Percentiles rank a stretch among this genome's conserved stretches.
Conservation (phyloP, 2,797 vertebrate genomes). For the Typhlichthys subterraneus region DNA sequence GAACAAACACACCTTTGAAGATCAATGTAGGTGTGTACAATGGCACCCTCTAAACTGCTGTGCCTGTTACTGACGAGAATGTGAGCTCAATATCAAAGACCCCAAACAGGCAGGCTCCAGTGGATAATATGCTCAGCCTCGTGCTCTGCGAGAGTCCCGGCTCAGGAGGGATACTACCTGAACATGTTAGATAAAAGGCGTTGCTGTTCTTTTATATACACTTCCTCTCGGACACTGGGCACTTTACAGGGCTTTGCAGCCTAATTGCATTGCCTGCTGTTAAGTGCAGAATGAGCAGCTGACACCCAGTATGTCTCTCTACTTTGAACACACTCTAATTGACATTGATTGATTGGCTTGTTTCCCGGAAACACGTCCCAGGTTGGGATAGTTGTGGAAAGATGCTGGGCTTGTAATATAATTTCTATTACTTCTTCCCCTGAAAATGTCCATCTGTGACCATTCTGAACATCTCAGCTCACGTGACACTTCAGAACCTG, state of each 20-base stretch:
- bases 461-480: slow-evolving; percentile 9
- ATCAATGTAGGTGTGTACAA: slow-evolving; percentile 53
- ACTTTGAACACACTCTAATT: slow-evolving; percentile 77
- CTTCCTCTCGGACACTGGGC: slow-evolving; percentile 59
- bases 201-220: slow-evolving; percentile 56
- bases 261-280: slow-evolving; percentile 76
- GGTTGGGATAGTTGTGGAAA: slow-evolving; percentile 47
- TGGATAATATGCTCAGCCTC: slow-evolving; percentile 6
- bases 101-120: slow-evolving; percentile 35
- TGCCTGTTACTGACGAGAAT: slow-evolving; percentile 34
- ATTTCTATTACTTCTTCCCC: slow-evolving; percentile 36
- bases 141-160: slow-evolving; percentile 42
- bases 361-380: slow-evolving; percentile 63
- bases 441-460: slow-evolving; percentile 33
- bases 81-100: slow-evolving; percentile 57
- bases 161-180: slow-evolving; percentile 57
- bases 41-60: slow-evolving; percentile 44
- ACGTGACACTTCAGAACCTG: slow-evolving; percentile 11
- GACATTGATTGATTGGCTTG: slow-evolving; percentile 81
- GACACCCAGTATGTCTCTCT: slow-evolving; percentile 75
- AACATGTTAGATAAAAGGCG: slow-evolving; percentile 60
- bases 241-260: slow-evolving; percentile 56
- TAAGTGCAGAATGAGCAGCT: slow-evolving; percentile 62
- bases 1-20: slow-evolving; percentile 53
- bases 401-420: slow-evolving; percentile 32